A percentile compares a stretch with the other conserved stretches of the same genome.
Evolutionary conservation across 2,888 invertebrate species (phyloP).

Genomic region (Caenorhabditis wallacei): DNA sequence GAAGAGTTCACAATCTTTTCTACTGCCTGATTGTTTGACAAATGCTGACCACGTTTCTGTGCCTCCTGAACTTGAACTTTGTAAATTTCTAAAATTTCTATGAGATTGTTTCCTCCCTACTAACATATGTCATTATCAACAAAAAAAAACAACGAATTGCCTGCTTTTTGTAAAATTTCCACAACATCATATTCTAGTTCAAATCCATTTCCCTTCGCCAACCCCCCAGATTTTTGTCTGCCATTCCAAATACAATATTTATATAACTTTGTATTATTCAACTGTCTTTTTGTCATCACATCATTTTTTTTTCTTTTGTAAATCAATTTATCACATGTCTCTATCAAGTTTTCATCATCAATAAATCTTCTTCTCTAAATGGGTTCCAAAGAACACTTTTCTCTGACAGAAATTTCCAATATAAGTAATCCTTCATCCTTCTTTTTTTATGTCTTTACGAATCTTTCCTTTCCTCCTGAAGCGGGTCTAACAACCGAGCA

Average conservation of each 20-base stretch:
- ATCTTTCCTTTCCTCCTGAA: too few species aligned
- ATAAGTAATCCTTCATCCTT: background rate
- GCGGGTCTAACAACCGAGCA: background rate
- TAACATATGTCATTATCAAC: background rate
- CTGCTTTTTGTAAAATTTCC: too few species aligned
- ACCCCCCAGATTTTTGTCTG: background rate
- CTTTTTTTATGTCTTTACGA: background rate
- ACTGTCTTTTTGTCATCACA: background rate
- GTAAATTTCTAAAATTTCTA: constrained; percentile 11
- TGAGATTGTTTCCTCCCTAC: too few species aligned
- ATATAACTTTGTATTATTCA: background rate
- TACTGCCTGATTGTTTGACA: background rate
- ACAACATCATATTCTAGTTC: too few species aligned
- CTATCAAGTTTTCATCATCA: background rate
- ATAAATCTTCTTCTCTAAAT: background rate
- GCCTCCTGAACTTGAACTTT: constrained; percentile 27
- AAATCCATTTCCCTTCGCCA: too few species aligned
- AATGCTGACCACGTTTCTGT: constrained; percentile 36
- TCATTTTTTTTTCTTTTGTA: background rate
- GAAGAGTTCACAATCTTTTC: background rate
- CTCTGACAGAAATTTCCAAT: background rate
- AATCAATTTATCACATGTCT: background rate
- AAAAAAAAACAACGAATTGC: background rate
- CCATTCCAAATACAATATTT: background rate
- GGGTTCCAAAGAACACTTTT: background rate